Conservation (phyloP, 2,888 invertebrate genomes). For the Aromia moschata region DNA sequence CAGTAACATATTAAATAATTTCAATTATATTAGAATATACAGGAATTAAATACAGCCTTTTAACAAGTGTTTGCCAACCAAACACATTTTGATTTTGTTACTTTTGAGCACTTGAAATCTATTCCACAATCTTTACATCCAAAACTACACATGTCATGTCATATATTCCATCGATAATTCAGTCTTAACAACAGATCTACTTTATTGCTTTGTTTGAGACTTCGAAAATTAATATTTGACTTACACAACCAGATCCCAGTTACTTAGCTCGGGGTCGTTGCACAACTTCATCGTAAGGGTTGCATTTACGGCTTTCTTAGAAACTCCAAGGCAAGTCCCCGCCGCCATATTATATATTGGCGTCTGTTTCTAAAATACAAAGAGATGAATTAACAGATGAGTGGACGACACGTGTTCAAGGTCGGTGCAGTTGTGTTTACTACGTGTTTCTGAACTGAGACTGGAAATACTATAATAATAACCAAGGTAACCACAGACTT, state of each 20-base stretch:
- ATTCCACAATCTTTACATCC: too few relatives aligned
- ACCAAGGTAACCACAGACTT: too few relatives aligned
- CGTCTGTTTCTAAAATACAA: constrained; percentile 69
- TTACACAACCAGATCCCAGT: constrained; percentile 66
- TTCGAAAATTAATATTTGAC: too few relatives aligned
- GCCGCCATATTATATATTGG: constrained; percentile 88
- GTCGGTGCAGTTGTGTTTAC: too few relatives aligned
- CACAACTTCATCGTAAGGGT: constrained; percentile 71
- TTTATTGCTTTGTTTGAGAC: too few relatives aligned
- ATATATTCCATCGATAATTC: not conserved
- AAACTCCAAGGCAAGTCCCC: constrained; percentile 81
- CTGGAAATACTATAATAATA: constrained; percentile 2
- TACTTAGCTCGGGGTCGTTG: constrained; percentile 64
- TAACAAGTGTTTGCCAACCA: too few relatives aligned
- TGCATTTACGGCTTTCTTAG: constrained; percentile 61
- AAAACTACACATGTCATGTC: too few relatives aligned
- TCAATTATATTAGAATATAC: too few relatives aligned
- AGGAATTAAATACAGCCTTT: too few relatives aligned
- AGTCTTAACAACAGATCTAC: not conserved
- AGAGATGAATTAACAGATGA: constrained; percentile 2
- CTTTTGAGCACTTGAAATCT: too few relatives aligned
- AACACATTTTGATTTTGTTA: too few relatives aligned
- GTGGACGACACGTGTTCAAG: not conserved
- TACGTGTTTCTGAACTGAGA: not conserved
- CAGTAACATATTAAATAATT: too few relatives aligned